Conservation (phyloP, 2,113 vertebrate species). For the Pristiophorus japonicus region DNA sequence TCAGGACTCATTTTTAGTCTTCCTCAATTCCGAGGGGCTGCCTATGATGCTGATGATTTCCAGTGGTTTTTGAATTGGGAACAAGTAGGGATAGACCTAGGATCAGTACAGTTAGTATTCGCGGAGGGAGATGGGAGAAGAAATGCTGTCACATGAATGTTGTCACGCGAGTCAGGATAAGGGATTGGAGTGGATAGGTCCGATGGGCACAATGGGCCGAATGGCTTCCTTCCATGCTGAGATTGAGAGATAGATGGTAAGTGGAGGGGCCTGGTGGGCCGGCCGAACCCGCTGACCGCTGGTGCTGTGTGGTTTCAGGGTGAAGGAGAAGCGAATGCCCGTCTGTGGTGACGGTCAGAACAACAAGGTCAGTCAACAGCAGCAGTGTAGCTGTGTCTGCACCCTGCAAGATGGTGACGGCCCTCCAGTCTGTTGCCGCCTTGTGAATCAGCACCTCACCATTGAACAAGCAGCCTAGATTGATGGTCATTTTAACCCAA, state of each 20-base stretch:
- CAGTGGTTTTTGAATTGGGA: not conserved
- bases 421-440: not conserved
- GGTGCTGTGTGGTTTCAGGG: not conserved
- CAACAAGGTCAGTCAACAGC: not conserved
- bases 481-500: not conserved
- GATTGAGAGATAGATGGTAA: not conserved
- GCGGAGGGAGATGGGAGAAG: not conserved
- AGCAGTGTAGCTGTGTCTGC: not conserved
- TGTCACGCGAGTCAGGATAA: not conserved
- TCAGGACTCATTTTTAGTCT: too few species aligned
- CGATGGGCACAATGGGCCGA: too few species aligned
- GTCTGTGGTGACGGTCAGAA: not conserved
- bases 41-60: too few species aligned
- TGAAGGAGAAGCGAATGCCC: not conserved
- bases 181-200: too few species aligned
- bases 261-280: not conserved
- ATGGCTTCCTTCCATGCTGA: too few species aligned
- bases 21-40: too few species aligned
- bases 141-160: not conserved
- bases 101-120: not conserved
- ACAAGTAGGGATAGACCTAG: not conserved
- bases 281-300: not conserved
- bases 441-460: not conserved
- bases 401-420: not conserved
- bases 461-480: not conserved